These are phyloP conservation scores for Gymnodraco acuticeps DNA, from an alignment of 2,797 vertebrate genomes.

Conservation along the genomic window DNA sequence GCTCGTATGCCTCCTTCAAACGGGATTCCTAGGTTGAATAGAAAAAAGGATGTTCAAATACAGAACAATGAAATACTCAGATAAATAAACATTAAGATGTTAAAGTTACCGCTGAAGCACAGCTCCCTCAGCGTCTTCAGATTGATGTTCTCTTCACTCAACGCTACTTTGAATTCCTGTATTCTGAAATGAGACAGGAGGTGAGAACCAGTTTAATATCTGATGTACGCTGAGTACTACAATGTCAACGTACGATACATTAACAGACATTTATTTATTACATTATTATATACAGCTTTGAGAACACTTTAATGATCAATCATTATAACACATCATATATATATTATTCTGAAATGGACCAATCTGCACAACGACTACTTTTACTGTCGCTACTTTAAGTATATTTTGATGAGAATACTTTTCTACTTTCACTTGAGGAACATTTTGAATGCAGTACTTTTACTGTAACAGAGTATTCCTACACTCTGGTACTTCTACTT, in stretches of 20 bases:
- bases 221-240: neutral
- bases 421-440: too few species aligned
- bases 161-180: slow-evolving; percentile 92
- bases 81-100: neutral
- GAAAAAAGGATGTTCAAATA: neutral
- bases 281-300: neutral
- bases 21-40: slow-evolving; percentile 88
- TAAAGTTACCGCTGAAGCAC: slow-evolving; percentile 92
- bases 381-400: too few species aligned
- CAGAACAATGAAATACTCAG: neutral
- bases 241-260: neutral
- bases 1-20: slow-evolving; percentile 96
- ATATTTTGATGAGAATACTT: too few species aligned
- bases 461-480: too few species aligned
- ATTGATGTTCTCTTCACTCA: slow-evolving; percentile 90
- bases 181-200: slow-evolving; percentile 82
- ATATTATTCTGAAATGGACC: neutral
- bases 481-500: too few species aligned
- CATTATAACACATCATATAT: neutral
- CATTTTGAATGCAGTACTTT: too few species aligned
- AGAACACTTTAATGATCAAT: neutral
- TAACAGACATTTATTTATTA: neutral
- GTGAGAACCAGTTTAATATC: neutral
- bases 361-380: too few species aligned
- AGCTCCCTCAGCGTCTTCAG: slow-evolving; percentile 89